Base-by-base conservation (phyloP, 30 jellyfish, hydroid and myxozoan species). In the Aurelia aurita region DNA sequence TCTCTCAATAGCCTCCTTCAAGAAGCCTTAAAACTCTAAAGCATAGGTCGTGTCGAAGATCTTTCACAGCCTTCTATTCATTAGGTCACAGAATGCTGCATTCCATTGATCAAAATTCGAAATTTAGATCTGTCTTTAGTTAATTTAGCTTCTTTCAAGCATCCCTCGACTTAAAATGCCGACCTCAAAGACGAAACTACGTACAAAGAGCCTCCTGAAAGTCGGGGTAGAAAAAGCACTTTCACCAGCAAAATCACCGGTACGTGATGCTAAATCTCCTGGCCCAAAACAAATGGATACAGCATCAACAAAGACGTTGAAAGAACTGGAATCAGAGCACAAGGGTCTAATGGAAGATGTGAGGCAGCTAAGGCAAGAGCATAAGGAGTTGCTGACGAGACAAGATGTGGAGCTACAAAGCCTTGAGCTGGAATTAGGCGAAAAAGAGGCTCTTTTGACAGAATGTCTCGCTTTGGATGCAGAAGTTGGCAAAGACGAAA, bases 401-500 rank as follows among this genome's bases (percentile, higher is more conserved):
- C 60, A 58, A 27, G 87, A 69, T 8, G 43, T 21, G 0, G 62
- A 55, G 44, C 19, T 72, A 1, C 45, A 18, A 66, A 53, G 29
- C 16, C 27, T 83, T 10, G 93, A 83, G 23, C 16, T 22, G 47
- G 83, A 83, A 22, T 23, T 83, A 11, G 70, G 8, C 1, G 93
- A 83, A 44, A 83, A 83, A 54, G 70, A 71, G 70, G 73, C 81
- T 14, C 67, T 83, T 35, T 65, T 83, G 15, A 74, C 59, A 57
- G 86, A 71, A 66, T 83, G 93, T 62, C 60, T 44, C 5, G 80
- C 63, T 21, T 28, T 83, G 54, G 53, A 83, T 26, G 77, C 15
- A 12, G 77, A 65, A 35, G 68, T 28, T 25, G 43, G 49, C 8
- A 58, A 59, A 20, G 43, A 71, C 9, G 51, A 71, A 59, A 35